Conservation (phyloP, 1,140 invertebrate species). For the Drosophila ercepeae region DNA sequence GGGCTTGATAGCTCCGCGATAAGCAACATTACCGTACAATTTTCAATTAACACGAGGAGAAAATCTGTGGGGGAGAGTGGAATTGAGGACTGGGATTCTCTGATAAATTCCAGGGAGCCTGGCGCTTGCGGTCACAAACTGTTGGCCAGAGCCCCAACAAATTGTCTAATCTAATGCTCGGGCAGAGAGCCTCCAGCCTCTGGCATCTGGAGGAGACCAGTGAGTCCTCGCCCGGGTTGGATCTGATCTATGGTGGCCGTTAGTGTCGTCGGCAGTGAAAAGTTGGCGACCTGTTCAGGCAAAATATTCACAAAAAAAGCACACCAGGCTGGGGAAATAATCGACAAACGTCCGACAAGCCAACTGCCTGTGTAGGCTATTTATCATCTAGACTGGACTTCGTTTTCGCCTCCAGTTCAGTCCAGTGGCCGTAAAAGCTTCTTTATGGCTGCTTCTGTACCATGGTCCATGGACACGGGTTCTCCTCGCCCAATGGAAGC, state of each 20-base stretch:
- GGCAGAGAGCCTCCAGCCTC: conserved; percentile 5
- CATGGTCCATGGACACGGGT: conserved; percentile 20
- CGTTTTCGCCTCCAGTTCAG: conserved; percentile 56
- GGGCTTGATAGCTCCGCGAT: conserved; percentile 62
- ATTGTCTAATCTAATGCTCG: conserved; percentile 70
- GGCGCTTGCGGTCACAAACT: conserved; percentile 67
- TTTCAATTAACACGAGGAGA: conserved; percentile 76
- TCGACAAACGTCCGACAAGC: conserved; percentile 56
- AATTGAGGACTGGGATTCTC: background rate
- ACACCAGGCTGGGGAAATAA: conserved; percentile 38
- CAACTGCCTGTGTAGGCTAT: conserved; percentile 63
- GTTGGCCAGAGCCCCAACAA: conserved; percentile 52
- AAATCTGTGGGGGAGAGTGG: conserved; percentile 40
- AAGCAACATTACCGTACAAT: conserved; percentile 81
- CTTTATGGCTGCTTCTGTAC: conserved; percentile 75
- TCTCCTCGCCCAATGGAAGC: conserved; percentile 2
- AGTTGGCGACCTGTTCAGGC: conserved; percentile 63
- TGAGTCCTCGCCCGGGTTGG: conserved; percentile 25
- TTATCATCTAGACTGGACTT: conserved; percentile 58
- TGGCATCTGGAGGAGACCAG: conserved; percentile 5
- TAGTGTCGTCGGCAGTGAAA: conserved; percentile 65
- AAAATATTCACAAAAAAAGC: conserved; percentile 11
- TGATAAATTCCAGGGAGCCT: conserved; percentile 50
- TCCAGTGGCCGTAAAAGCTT: conserved; percentile 63
- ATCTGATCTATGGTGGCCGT: conserved; percentile 66